Percentiles rank a stretch among this genome's conserved stretches.
These are phyloP conservation scores for Aphelenchoides besseyi DNA, from an alignment of 1,140 invertebrate species.

Conservation along the genomic window DNA sequence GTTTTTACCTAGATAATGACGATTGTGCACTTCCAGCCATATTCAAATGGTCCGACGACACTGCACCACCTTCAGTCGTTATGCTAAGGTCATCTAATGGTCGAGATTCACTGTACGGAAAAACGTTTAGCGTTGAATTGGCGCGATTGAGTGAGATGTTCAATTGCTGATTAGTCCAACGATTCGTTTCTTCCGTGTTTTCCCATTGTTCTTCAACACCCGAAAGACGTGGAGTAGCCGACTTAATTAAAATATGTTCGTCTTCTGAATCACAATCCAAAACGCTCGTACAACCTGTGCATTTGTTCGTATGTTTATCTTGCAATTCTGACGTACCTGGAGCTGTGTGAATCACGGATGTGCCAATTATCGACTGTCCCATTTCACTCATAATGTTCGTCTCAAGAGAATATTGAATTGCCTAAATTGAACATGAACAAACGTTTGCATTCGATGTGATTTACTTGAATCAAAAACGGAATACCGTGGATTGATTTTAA, in stretches of 20 bases:
- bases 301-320: background rate
- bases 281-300: conserved; percentile 24
- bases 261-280: conserved; percentile 26
- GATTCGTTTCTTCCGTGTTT: background rate
- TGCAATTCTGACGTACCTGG: no score
- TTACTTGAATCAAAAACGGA: conserved; percentile 25
- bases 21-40: conserved; percentile 17
- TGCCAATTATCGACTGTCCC: conserved; percentile 19
- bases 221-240: background rate
- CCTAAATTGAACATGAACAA: conserved; percentile 10
- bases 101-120: conserved; percentile 29
- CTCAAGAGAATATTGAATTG: conserved; percentile 28
- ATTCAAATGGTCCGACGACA: background rate
- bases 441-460: background rate
- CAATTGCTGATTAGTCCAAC: conserved; percentile 33
- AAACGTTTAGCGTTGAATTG: conserved; percentile 15
- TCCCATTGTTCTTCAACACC: conserved; percentile 24
- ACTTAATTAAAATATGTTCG: background rate
- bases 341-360: conserved; percentile 38
- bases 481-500: conserved; percentile 26
- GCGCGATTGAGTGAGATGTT: conserved; percentile 25
- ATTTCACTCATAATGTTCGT: conserved; percentile 30
- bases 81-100: background rate
- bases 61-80: background rate
- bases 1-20: conserved; percentile 14